Conservation (phyloP, 2,113 vertebrate species). For the Sinocyclocheilus grahami region DNA sequence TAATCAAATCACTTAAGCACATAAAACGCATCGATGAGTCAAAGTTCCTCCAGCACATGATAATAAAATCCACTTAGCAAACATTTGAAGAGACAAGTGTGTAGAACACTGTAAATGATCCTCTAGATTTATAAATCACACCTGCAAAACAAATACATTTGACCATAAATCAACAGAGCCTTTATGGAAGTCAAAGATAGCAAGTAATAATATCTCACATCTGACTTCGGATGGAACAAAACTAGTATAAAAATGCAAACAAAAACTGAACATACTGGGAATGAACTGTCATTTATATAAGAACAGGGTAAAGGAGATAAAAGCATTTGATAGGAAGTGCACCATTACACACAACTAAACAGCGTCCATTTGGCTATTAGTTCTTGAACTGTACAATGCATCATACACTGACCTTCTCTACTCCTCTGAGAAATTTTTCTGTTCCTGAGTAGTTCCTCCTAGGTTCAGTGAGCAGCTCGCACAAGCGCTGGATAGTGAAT, state of each 20-base stretch:
- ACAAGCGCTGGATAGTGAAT: slow-evolving; percentile 96
- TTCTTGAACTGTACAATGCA: not conserved
- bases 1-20: not conserved
- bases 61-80: not conserved
- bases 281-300: not conserved
- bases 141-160: not conserved
- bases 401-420: slow-evolving; percentile 86
- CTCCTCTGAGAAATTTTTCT: slow-evolving; percentile 95
- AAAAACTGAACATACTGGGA: not conserved
- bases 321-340: not conserved
- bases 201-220: not conserved
- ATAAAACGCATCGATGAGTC: not conserved
- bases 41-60: not conserved
- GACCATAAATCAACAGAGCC: not conserved
- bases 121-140: not conserved
- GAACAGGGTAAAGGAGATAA: not conserved
- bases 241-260: not conserved
- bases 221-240: not conserved
- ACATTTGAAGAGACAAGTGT: not conserved
- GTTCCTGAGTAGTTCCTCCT: slow-evolving; percentile 98
- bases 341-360: no score
- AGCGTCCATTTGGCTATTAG: not conserved
- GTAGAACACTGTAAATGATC: not conserved
- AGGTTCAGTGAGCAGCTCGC: slow-evolving; percentile 95
- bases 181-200: slow-evolving; percentile 22